phyloP scores from a whole-genome alignment of 1,140 invertebrate genomes.

The Bombus huntii region DNA sequence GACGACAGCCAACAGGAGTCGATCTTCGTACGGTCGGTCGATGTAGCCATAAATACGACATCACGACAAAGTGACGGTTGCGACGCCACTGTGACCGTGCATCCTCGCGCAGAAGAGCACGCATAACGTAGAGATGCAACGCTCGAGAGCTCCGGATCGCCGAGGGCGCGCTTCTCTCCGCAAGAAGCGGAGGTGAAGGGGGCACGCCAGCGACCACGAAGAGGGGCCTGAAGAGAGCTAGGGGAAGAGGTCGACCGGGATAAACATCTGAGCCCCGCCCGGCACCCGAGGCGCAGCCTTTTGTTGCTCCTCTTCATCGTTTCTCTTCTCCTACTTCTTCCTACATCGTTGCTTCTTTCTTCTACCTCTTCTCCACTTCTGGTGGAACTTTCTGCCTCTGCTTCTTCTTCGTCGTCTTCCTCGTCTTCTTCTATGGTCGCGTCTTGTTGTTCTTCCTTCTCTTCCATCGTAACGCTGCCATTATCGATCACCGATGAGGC shows the following conservation, averaged over 20 bases:
- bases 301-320: conserved; percentile 73
- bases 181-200: conserved; percentile 70
- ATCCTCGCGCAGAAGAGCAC: conserved; percentile 77
- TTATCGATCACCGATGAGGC: conserved; percentile 63
- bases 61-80: conserved; percentile 41
- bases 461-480: conserved; percentile 43
- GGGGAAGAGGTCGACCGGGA: conserved; percentile 81
- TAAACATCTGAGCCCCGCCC: conserved; percentile 83
- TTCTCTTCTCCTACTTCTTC: conserved; percentile 66
- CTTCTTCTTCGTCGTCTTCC: conserved; percentile 51
- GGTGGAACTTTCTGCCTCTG: conserved; percentile 46
- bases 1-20: too few species aligned
- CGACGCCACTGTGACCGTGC: conserved; percentile 76
- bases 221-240: conserved; percentile 63
- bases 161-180: conserved; percentile 77
- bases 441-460: conserved; percentile 32
- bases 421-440: neutral
- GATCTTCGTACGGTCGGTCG: too few species aligned
- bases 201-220: conserved; percentile 65
- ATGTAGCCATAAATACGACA: too few species aligned
- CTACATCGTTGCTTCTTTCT: conserved; percentile 42
- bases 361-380: conserved; percentile 37
- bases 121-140: conserved; percentile 77
- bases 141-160: conserved; percentile 73
- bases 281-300: conserved; percentile 79